Evolutionary conservation across 2,113 vertebrate genomes (phyloP).

Genomic region (Tricholaema leucomelas): DNA sequence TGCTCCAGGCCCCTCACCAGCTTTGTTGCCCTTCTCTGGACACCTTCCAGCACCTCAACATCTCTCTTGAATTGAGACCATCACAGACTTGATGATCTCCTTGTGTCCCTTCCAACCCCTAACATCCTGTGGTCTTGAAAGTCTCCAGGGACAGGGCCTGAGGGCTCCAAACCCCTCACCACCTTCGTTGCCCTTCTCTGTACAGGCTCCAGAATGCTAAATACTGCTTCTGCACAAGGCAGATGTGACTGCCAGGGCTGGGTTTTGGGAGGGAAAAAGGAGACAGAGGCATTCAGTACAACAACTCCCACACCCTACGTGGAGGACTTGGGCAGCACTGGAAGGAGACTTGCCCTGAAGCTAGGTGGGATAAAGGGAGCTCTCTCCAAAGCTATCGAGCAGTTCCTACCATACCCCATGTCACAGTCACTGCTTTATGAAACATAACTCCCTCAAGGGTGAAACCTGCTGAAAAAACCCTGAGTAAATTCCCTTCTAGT

Average conservation of each 20-base stretch:
- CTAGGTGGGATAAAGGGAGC: neutral
- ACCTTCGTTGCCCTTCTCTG: no score
- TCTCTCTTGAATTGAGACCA: no score
- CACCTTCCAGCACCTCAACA: no score
- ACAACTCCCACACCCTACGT: neutral
- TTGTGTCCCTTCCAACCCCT: no score
- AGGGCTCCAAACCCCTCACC: no score
- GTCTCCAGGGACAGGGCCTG: no score
- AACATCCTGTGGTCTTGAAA: no score
- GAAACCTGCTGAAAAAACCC: neutral
- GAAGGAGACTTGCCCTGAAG: neutral
- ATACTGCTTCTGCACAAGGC: neutral
- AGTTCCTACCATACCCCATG: neutral
- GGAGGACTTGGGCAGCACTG: neutral
- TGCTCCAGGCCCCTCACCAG: no score
- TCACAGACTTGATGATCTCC: no score
- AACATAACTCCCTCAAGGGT: neutral
- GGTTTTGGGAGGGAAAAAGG: rapidly evolving
- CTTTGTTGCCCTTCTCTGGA: no score
- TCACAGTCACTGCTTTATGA: neutral
- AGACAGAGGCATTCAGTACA: neutral
- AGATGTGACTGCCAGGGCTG: neutral
- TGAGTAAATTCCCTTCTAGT: neutral
- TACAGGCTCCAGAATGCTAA: no score
- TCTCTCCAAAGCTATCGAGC: neutral